Evolutionary conservation across 2,888 invertebrate genomes (phyloP), one percentile per base, ranked within the genome.

Genomic region (Meganola albula): DNA sequence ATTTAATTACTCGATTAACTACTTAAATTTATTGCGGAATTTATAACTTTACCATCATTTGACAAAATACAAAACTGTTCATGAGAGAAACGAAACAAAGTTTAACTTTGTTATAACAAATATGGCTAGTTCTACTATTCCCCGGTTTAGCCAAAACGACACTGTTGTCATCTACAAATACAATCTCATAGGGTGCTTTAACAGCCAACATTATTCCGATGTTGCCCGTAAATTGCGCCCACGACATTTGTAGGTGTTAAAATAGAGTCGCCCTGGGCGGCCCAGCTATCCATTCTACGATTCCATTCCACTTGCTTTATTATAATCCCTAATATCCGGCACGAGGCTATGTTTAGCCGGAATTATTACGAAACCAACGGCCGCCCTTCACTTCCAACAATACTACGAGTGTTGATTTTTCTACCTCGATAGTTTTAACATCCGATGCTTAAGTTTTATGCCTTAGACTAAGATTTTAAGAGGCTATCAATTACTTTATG

Each of bases 261-360:
- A 82, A 83, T 83, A 82, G 82, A 73, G 77, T 62, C 84, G 75
- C 70, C 71, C 64, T 83, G 83, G 80, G 82, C 76, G 82, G 79
- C 67, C 78, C 63, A 53, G 56, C 60, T 63, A 59, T 61, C 67
- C 64, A 47, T 39, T 51, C 50, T 27, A 64, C 72, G 68, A 74
- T 71, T 71, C 71, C 67, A 75, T 72, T 73, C 73, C 76, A 79
- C 79, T 79, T 77, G 72, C 67, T 83, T 84, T 83, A 83, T 84
- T 77, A 82, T 83, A 83, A 85, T 83, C 83, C 82, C 73, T 74
- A 73, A 84, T 83, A 83, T 84, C 83, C 83, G 82, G 80, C 72
- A 69, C 63, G 63, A 71, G 53, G 58, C 68, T 79, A 78, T 74
- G 62, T 77, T 76, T 78, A 80, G 69, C 63, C 52, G 52, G 50